These are phyloP conservation scores for Tupaia chinensis DNA, from an alignment of 2,113 vertebrate genomes.

Conservation along the genomic window DNA sequence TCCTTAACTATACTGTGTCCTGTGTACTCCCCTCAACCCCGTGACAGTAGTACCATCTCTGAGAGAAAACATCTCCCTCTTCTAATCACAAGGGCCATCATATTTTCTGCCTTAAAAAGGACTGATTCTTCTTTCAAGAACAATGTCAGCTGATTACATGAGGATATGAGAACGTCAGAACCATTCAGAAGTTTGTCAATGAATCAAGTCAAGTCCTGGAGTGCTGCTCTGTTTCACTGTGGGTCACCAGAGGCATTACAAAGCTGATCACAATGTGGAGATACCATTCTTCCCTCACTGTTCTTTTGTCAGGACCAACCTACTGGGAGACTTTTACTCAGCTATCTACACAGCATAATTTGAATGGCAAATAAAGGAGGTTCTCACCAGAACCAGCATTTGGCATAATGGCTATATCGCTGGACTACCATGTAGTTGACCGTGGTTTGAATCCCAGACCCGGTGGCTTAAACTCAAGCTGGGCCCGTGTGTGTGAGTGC, in stretches of 20 bases:
- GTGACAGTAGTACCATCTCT: background rate
- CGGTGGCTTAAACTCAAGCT: too few relatives aligned
- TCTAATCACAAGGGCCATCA: background rate
- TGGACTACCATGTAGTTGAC: too few relatives aligned
- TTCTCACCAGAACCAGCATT: background rate
- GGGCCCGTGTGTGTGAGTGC: too few relatives aligned
- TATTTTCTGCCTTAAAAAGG: background rate
- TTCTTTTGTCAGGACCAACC: background rate
- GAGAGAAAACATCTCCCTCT: background rate
- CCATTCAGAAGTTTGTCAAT: background rate
- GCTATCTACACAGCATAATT: background rate
- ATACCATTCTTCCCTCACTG: background rate
- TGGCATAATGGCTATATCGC: too few relatives aligned
- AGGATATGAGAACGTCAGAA: background rate
- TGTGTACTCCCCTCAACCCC: background rate
- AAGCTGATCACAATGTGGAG: background rate
- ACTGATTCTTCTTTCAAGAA: background rate
- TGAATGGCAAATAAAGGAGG: conserved; percentile 35
- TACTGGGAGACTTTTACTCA: background rate
- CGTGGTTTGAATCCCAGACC: too few relatives aligned
- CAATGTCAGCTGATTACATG: background rate
- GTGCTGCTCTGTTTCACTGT: background rate
- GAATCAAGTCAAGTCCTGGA: background rate
- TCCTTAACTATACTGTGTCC: background rate
- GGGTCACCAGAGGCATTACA: background rate